A percentile compares a stretch with the other conserved stretches of the same genome.
Evolutionary conservation across 2,797 vertebrate genomes (phyloP).

Genomic region (Diglossa cyanea): DNA sequence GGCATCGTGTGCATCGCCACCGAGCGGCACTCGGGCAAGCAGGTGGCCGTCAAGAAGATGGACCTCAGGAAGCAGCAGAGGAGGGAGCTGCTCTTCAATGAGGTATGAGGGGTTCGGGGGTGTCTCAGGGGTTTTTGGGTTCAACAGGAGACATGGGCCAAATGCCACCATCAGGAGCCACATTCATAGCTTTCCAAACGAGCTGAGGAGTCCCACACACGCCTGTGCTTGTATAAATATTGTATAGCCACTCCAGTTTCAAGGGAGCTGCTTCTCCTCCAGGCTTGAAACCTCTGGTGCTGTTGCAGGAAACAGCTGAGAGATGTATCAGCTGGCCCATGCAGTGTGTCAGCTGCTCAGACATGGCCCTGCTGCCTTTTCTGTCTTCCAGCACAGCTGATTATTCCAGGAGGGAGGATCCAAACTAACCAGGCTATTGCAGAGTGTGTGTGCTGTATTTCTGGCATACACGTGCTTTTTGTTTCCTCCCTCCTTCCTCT

Average conservation of each 20-base stretch:
- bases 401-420: background rate
- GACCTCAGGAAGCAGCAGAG: slow-evolving; percentile 97
- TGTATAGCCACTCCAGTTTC: background rate
- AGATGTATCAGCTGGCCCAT: background rate
- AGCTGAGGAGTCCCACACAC: fast-evolving
- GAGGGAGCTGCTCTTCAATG: slow-evolving; percentile 96
- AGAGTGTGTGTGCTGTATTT: fast-evolving
- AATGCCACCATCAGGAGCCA: background rate
- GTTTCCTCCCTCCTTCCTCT: background rate
- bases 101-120: slow-evolving; percentile 72
- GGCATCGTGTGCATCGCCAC: slow-evolving; percentile 98
- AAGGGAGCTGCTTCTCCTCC: background rate
- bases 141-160: fast-evolving
- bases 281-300: background rate
- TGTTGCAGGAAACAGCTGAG: background rate
- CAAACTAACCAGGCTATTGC: background rate
- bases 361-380: background rate
- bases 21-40: slow-evolving; percentile 95
- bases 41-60: slow-evolving; percentile 99
- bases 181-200: fast-evolving
- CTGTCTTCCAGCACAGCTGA: background rate
- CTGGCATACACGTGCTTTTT: fast-evolving
- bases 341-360: background rate
- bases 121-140: fast-evolving
- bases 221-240: fast-evolving